Conservation (phyloP, 2,888 invertebrate species). For the Fragum sueziense region DNA sequence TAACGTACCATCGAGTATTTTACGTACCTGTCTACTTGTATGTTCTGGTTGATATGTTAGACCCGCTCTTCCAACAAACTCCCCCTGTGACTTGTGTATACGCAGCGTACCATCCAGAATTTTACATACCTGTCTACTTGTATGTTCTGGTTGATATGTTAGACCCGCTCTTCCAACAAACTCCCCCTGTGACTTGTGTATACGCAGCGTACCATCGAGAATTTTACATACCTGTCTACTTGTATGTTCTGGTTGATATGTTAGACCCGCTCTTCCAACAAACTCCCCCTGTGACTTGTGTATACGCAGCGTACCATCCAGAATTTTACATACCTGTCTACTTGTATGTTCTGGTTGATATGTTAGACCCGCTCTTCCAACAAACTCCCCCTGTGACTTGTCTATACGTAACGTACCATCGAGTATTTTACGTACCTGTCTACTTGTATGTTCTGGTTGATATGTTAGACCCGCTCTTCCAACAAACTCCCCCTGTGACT, state of each 20-base stretch:
- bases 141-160: constrained; percentile 64
- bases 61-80: constrained; percentile 78
- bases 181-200: too few relatives aligned
- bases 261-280: constrained; percentile 76
- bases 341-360: constrained; percentile 63
- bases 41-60: constrained; percentile 69
- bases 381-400: constrained; percentile 75
- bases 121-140: constrained; percentile 60
- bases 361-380: constrained; percentile 75
- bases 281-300: too few relatives aligned
- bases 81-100: constrained; percentile 70
- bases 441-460: too few relatives aligned
- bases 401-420: constrained; percentile 67
- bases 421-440: constrained; percentile 71
- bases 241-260: constrained; percentile 63
- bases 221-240: too few relatives aligned
- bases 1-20: constrained; percentile 66
- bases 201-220: constrained; percentile 13
- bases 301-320: constrained; percentile 1
- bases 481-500: too few relatives aligned
- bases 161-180: constrained; percentile 76
- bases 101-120: constrained; percentile 67
- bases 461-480: too few relatives aligned
- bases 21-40: constrained; percentile 52
- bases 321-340: constrained; percentile 61